Evolutionary conservation across 2,113 vertebrate species (phyloP), one percentile per base, ranked within the genome.

Genomic region (Mobula birostris): DNA sequence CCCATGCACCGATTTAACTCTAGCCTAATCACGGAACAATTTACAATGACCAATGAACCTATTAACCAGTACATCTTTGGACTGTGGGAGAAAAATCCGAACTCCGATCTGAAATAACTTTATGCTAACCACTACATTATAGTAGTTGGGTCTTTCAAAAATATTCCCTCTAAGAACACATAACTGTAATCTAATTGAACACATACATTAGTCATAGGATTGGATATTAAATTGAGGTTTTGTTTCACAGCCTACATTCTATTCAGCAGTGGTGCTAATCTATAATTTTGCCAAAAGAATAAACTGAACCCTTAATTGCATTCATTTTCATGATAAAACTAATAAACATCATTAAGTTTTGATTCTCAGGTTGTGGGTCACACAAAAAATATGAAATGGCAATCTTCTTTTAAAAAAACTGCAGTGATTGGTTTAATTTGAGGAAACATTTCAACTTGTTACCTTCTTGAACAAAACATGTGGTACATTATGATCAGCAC

Each of bases 401-500:
- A 95, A 95, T 94, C 94, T 95, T 94, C 94, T 3, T 17, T 94
- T 74, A 24, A 48, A 24, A 48, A n/a, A 36, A 63, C 79, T 92
- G 94, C 95, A 94, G 68, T 94, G 70, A 94, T 94, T 94, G 95
- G 66, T 48, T 95, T 94, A 76, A 66, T 94, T 95, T 95, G 61
- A 95, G 95, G 94, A 94, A 94, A 36, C 14, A 36, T 83, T 95
- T 63, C 94, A 95, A 40, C 88, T 95, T 94, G 58, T 95, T 95
- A 94, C 95, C 94, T 94, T 94, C 83, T 9, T 14, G 29, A 95
- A 24, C 94, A 94, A 94, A 95, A 95, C 95, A 94, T 95, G 94
- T 48, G 48, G 2, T 48, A 2, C 1, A 48, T 48, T 48, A 48
- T 48, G 48, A 48, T 48, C 3, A 48, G 48, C 48, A 48, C 48